A percentile compares a stretch with the other conserved stretches of the same genome.
phyloP scores from a whole-genome alignment of 2,113 vertebrate species.

The Zosterops japonicus region DNA sequence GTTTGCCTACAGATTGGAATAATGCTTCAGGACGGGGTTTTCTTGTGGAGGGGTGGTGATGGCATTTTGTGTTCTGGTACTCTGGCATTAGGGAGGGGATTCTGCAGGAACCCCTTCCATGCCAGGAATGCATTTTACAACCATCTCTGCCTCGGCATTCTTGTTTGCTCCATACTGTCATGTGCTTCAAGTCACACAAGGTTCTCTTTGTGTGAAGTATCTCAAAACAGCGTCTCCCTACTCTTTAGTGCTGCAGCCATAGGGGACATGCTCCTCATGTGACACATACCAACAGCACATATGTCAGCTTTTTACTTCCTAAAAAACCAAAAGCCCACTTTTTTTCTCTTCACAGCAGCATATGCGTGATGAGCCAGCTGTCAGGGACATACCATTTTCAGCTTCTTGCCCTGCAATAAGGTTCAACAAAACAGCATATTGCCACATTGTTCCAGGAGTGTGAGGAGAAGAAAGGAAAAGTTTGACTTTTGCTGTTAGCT shows the following conservation, averaged over 20 bases:
- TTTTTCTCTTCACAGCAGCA: background rate
- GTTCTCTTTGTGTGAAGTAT: background rate
- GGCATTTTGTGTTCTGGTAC: background rate
- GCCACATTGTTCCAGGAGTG: background rate
- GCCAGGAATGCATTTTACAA: background rate
- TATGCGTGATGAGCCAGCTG: background rate
- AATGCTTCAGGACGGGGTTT: background rate
- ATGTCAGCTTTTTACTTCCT: conserved; percentile 14
- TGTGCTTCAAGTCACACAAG: background rate
- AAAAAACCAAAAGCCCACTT: background rate
- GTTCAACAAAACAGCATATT: background rate
- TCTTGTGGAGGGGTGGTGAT: background rate
- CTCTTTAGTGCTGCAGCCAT: background rate
- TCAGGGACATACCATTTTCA: background rate
- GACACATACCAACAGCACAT: background rate
- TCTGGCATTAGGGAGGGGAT: fast-evolving
- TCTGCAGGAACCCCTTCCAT: background rate
- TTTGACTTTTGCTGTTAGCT: conserved; percentile 8
- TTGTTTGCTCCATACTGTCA: background rate
- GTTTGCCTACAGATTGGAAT: background rate
- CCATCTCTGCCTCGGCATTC: background rate
- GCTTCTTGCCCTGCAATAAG: background rate
- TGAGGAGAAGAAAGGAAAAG: background rate
- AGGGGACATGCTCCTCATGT: background rate
- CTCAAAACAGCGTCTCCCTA: background rate